These are phyloP conservation scores for Paraplagusia blochii DNA, from an alignment of 2,113 vertebrate species.

Conservation along the genomic window DNA sequence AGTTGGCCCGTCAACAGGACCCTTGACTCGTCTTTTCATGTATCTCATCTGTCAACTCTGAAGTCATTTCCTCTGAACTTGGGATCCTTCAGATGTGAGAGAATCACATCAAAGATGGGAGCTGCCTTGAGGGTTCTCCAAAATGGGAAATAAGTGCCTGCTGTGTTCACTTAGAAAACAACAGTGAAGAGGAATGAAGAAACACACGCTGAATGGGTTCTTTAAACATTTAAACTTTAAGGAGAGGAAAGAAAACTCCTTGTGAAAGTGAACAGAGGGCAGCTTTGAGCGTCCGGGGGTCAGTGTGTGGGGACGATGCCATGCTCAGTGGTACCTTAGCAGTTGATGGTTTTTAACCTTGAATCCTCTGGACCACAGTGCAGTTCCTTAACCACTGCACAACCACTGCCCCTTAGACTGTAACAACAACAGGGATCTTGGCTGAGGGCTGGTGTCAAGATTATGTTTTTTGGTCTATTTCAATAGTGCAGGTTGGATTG, in stretches of 20 bases:
- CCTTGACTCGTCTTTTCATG: constrained; percentile 14
- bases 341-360: too few relatives aligned
- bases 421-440: not conserved
- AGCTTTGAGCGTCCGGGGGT: too few relatives aligned
- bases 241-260: too few relatives aligned
- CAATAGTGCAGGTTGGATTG: not conserved
- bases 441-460: not conserved
- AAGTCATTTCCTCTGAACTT: constrained; percentile 29
- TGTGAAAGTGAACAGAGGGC: too few relatives aligned
- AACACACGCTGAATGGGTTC: not conserved
- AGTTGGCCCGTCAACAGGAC: constrained; percentile 5
- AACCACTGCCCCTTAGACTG: too few relatives aligned
- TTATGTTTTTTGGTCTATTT: not conserved
- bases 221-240: constrained; percentile 23
- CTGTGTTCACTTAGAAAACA: constrained; percentile 31
- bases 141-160: not conserved
- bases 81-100: constrained; percentile 35
- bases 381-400: too few relatives aligned
- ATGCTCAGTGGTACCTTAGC: too few relatives aligned
- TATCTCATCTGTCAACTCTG: constrained; percentile 10
- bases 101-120: constrained; percentile 35
- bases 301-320: too few relatives aligned
- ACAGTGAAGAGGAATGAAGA: constrained; percentile 12
- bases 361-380: too few relatives aligned
- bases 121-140: constrained; percentile 18